Evolutionary conservation across 2,113 vertebrate genomes (phyloP), one percentile per base, ranked within the genome.

Genomic region (Cavia aperea): DNA sequence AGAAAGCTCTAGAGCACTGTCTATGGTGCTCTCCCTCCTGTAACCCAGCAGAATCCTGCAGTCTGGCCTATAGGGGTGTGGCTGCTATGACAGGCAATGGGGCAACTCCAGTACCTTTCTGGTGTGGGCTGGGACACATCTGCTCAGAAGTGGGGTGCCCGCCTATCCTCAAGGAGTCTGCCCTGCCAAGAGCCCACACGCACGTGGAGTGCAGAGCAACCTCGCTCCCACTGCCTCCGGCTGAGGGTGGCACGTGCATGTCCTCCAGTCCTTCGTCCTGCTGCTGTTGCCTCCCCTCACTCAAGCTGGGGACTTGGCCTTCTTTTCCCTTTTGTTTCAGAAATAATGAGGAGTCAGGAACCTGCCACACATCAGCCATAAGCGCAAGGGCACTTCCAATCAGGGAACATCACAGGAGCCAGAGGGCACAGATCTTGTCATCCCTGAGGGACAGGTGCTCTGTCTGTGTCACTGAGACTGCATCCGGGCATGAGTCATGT

Each of bases 381-480:
- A 88, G 84, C 92, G 13, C 56, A 87, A 90, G 58, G 94, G 87
- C 82, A 94, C 73, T 93, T 96, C 93, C 92, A 90, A n/a, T 95
- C 79, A 51, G 90, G 33, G 79, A 84, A 84, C 65, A 8, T 87
- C 70, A 23, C 18, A 23, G 51, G 62, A 92, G 58, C 68, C 26
- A 95, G 95, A 39, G 68, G 68, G 33, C 8, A 18, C 7, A 70
- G 68, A n/a, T 24, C 33, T 94, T 82, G 77, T 84, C 72, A 54
- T 78, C 62, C 84, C 78, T 65, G 14, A 23, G 91, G 89, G 84
- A 94, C 75, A 0, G 29, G 43, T 2, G 18, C 60, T 89, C 84
- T 92, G 77, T 75, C 91, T 94, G 31, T 96, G 93, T 93, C 94
- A 91, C 91, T 54, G 92, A 85, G 89, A 95, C 87, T 72, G 88